Evolutionary conservation across 2,797 vertebrate species (phyloP).

Genomic region (Petrocephalus sullivani): DNA sequence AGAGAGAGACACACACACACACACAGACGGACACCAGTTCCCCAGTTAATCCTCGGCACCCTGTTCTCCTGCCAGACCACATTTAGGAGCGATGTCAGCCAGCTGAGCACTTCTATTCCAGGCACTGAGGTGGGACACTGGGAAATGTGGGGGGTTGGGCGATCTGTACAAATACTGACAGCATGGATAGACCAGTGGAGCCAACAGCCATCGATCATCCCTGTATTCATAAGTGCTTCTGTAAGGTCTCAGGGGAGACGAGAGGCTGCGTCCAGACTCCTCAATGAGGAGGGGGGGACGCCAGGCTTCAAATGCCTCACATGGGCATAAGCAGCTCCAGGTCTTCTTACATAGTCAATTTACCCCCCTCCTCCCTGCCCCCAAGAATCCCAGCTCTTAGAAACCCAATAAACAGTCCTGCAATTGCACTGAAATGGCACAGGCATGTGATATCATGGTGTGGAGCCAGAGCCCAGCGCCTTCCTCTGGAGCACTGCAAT

Average conservation of each 20-base stretch:
- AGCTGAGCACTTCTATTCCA: background rate
- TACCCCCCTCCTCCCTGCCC: background rate
- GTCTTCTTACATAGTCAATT: background rate
- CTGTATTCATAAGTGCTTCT: background rate
- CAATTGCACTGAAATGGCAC: background rate
- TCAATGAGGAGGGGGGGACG: background rate
- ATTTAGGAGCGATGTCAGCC: background rate
- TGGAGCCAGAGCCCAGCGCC: background rate
- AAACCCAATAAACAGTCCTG: background rate
- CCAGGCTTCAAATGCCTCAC: background rate
- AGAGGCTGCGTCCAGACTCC: background rate
- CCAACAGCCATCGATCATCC: background rate
- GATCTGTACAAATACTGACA: background rate
- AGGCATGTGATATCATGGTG: conserved; percentile 11
- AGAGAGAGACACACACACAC: background rate
- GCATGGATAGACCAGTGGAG: background rate
- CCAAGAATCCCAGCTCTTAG: background rate
- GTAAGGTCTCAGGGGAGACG: background rate
- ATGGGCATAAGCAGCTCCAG: background rate
- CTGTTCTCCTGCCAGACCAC: background rate
- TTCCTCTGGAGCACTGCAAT: background rate
- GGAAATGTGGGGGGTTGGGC: background rate
- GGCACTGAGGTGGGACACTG: background rate
- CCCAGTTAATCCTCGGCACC: conserved; percentile 5
- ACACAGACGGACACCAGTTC: background rate